Evolutionary conservation across 1,140 invertebrate species (phyloP).

Genomic region (Aphaenogaster ashmeadi): DNA sequence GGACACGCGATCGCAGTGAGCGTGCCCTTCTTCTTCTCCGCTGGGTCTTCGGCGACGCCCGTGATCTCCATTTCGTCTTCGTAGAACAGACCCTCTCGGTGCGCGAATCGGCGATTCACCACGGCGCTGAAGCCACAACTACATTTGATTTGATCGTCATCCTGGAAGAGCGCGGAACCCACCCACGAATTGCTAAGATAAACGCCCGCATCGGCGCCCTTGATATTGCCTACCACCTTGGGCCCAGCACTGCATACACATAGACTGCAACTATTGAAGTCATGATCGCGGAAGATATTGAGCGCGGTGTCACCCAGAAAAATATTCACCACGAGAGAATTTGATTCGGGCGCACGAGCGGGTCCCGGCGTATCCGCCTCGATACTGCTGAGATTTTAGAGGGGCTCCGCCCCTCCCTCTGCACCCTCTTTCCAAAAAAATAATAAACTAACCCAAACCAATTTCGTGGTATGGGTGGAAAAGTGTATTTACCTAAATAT

Average conservation of each 20-base stretch:
- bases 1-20: slow-evolving; percentile 84
- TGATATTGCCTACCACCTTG: slow-evolving; percentile 94
- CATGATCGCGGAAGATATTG: slow-evolving; percentile 97
- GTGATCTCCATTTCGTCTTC: slow-evolving; percentile 99
- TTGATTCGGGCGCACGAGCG: slow-evolving; percentile 90
- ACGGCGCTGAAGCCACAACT: slow-evolving; percentile 98
- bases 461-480: no score
- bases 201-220: slow-evolving; percentile 95
- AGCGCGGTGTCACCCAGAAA: slow-evolving; percentile 95
- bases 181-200: slow-evolving; percentile 90
- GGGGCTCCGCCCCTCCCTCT: no score
- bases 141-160: slow-evolving; percentile 95
- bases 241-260: slow-evolving; percentile 98
- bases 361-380: slow-evolving; percentile 88
- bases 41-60: slow-evolving; percentile 94
- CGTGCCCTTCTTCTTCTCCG: slow-evolving; percentile 91
- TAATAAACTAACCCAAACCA: no score
- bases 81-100: slow-evolving; percentile 97
- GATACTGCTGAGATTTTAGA: slow-evolving; percentile 92
- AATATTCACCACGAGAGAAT: slow-evolving; percentile 96
- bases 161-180: slow-evolving; percentile 86
- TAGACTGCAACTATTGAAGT: slow-evolving; percentile 99
- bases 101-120: slow-evolving; percentile 95
- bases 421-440: no score
- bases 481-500: no score